Base-by-base conservation (phyloP, 2,888 invertebrate genomes). In the Drosophila monieri region DNA sequence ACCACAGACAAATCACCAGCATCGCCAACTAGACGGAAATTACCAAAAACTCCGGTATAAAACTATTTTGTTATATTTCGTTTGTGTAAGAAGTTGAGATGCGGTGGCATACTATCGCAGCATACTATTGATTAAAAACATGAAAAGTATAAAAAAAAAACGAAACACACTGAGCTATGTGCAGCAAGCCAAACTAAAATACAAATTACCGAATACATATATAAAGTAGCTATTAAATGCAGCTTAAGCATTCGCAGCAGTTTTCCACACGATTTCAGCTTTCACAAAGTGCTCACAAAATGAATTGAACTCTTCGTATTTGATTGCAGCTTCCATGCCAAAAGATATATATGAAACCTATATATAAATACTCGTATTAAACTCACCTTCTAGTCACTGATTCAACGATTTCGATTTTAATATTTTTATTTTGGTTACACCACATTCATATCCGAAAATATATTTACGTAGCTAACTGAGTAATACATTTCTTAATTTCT, bases 31-130 rank as follows among this genome's bases (percentile, higher is more conserved):
- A 94, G 97, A 94, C 95, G 97, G 94, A 97, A 97, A 95, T 94
- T 98, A 93, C 97, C 97, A 92, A 97, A 97, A 95, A 97, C 97
- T 93, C 97, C 97, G 95, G 97, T 97, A 97, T 96, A 97, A 96
- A 95, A 93, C 73, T 77, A 76, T 85, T 87, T 85, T 68, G 83
- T 85, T 81, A 67, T 80, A 74, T 74, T 76, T 68, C 64, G 67
- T 48, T 84, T 78, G 79, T 61, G 64, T 77, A 69, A 74, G 58
- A 69, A 76, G 73, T 57, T 54, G 58, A 70, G 59, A 74, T 76
- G 57, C 64, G 65, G 67, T 52, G 71, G 70, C 58, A 53, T n/a
- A n/a, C n/a, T n/a, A 41, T 44, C 47, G 58, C 32, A 32, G 12
- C 5, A 51, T 23, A 41, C 43, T 44, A 51, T 65, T 46, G 43